Evolutionary conservation across 2,888 invertebrate genomes (phyloP), one percentile per base, ranked within the genome.

Genomic region (Noctua comes): DNA sequence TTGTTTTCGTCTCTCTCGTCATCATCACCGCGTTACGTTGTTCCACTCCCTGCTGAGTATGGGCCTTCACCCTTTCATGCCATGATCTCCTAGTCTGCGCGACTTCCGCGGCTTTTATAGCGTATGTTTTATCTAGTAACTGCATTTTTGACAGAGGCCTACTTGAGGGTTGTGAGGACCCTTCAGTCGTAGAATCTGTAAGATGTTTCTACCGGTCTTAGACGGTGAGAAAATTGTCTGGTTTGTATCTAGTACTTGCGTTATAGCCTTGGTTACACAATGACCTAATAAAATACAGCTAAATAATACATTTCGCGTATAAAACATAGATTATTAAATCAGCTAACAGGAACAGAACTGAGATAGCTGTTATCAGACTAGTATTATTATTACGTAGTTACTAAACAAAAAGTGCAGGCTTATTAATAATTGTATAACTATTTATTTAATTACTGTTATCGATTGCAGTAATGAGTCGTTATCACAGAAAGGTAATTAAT

Each of bases 291-390:
- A 73, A 66, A 85, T 36, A 5, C n/a, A 54, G 24, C 57, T 13
- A 43, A 27, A 70, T 36, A 40, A 54, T 27, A n/a, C 11, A 82
- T 82, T 83, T 69, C 48, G 72, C 31, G 64, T 57, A 57, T 51
- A 64, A 59, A 86, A 64, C 27, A 77, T 54, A 46, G 62, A 76
- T 76, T 66, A 72, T 79, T 43, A 69, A 76, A 65, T 79, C 65
- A 18, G 76, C 74, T 48, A 69, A 79, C 85, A 68, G 82, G 82
- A 87, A 78, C 73, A 31, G n/a, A 16, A 46, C 51, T 75, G 10
- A 76, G 87, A 86, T 86, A 86, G 65, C 40, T 51, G 66, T 69
- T 85, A 86, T 86, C 86, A 68, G n/a, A 31, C 57, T 62, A 48
- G 69, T 43, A 59, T 65, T 66, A 51, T 27, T 13, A 36, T 57